Percentiles rank a stretch among this genome's conserved stretches.
These are phyloP conservation scores for Calcarius lapponicus DNA, from an alignment of 2,797 vertebrate species.

Conservation along the genomic window DNA sequence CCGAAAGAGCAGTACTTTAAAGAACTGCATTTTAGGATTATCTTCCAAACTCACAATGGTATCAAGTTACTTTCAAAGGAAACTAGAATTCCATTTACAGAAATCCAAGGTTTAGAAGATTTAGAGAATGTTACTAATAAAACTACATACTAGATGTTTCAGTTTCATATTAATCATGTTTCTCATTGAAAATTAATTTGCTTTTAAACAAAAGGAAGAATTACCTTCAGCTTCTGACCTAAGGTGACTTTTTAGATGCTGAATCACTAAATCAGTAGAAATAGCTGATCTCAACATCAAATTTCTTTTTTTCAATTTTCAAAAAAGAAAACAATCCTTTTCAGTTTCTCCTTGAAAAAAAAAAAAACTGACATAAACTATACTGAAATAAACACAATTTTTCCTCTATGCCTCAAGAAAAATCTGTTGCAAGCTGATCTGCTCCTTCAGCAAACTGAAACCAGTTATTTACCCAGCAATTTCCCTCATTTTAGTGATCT, in stretches of 20 bases:
- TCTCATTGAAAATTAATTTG: neutral
- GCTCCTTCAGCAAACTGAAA: constrained; percentile 1
- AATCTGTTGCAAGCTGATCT: neutral
- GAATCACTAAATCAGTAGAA: neutral
- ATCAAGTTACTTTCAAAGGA: neutral
- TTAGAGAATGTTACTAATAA: neutral
- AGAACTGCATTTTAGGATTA: neutral
- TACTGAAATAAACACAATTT: neutral
- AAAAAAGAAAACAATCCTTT: neutral
- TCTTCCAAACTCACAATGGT: neutral
- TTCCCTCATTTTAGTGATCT: neutral
- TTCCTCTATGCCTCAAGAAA: neutral
- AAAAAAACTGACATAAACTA: neutral
- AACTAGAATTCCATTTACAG: neutral
- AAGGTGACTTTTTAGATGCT: neutral
- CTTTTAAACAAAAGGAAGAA: neutral
- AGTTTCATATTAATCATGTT: neutral
- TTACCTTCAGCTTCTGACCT: neutral
- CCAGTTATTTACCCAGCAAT: neutral
- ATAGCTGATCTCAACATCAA: neutral
- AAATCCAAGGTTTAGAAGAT: neutral
- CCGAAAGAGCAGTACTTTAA: neutral
- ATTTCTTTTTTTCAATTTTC: neutral
- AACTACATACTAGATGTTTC: neutral
- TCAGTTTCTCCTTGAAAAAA: neutral